A percentile compares a stretch with the other conserved stretches of the same genome.
Conservation (phyloP, 1,140 invertebrate species). For the Marisa cornuarietis region DNA sequence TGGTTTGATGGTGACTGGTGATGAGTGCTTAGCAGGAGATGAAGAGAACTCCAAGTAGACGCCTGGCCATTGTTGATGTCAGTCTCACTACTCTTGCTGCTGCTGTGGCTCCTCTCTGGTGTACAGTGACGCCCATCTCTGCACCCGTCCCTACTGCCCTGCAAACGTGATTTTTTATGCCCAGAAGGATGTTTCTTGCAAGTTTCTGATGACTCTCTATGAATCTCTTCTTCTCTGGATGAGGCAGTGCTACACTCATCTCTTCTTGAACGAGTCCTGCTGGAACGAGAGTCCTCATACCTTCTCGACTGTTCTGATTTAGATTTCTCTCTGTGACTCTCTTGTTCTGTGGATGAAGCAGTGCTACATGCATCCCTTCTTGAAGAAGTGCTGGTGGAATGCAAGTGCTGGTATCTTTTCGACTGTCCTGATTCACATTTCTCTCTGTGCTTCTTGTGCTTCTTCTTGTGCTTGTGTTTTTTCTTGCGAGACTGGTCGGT, state of each 20-base stretch:
- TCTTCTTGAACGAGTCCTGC: not conserved
- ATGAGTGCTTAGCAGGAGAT: too few species aligned
- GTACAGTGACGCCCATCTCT: too few species aligned
- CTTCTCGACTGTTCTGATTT: not conserved
- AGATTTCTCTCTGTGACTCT: not conserved
- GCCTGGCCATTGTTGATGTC: too few species aligned
- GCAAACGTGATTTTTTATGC: conserved; percentile 40
- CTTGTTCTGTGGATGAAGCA: not conserved
- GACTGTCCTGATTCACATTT: conserved; percentile 3
- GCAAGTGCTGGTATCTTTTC: not conserved
- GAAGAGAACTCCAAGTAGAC: too few species aligned
- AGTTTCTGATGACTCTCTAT: not conserved
- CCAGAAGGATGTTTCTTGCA: conserved; percentile 53
- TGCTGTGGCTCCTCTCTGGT: too few species aligned
- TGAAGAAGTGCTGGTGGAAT: not conserved
- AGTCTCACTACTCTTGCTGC: too few species aligned
- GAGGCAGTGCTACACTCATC: not conserved
- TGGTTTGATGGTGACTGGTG: too few species aligned
- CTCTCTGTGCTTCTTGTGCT: conserved; percentile 24
- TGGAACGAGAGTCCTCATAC: not conserved
- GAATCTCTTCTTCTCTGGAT: not conserved
- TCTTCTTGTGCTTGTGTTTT: conserved; percentile 32
- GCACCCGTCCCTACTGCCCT: not conserved
- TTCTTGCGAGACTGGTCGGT: conserved; percentile 9
- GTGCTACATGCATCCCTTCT: not conserved